Percentiles rank a stretch among this genome's conserved stretches.
These are phyloP conservation scores for Parnassius apollo DNA, from an alignment of 2,888 invertebrate species.

Conservation along the genomic window DNA sequence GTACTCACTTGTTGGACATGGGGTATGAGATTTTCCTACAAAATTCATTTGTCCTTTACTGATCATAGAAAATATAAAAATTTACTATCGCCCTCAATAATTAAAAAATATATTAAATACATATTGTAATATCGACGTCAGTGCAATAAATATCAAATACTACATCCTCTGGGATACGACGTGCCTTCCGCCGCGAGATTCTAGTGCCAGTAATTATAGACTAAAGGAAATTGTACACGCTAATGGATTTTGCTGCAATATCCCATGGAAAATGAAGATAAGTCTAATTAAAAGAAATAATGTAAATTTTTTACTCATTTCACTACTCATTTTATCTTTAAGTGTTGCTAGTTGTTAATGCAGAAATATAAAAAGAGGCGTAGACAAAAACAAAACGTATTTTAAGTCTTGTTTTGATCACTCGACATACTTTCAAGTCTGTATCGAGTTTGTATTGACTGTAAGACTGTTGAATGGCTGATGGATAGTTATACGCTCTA, in stretches of 20 bases:
- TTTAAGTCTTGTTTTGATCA: too few species aligned
- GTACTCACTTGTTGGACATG: too few species aligned
- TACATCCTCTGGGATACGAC: constrained; percentile 21
- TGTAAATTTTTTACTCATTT: background rate
- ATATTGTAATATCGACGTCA: background rate
- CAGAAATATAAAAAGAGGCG: too few species aligned
- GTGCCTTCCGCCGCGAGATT: constrained; percentile 12
- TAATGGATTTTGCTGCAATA: constrained; percentile 16
- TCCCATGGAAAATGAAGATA: constrained; percentile 19
- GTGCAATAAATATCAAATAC: constrained; percentile 17
- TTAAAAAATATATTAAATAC: background rate
- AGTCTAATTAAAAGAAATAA: constrained; percentile 4
- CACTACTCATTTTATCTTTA: too few species aligned
- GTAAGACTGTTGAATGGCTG: too few species aligned
- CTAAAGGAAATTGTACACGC: constrained; percentile 22
- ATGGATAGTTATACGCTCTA: too few species aligned
- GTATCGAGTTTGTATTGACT: too few species aligned
- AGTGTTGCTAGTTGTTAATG: too few species aligned
- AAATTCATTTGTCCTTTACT: too few species aligned
- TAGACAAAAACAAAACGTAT: too few species aligned
- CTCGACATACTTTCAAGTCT: too few species aligned
- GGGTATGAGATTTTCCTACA: too few species aligned
- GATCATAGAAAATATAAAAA: background rate
- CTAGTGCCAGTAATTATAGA: constrained; percentile 11
- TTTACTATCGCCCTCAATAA: background rate